Evolutionary conservation across 2,888 invertebrate species (phyloP).

Genomic region (Hemithea aestivaria): DNA sequence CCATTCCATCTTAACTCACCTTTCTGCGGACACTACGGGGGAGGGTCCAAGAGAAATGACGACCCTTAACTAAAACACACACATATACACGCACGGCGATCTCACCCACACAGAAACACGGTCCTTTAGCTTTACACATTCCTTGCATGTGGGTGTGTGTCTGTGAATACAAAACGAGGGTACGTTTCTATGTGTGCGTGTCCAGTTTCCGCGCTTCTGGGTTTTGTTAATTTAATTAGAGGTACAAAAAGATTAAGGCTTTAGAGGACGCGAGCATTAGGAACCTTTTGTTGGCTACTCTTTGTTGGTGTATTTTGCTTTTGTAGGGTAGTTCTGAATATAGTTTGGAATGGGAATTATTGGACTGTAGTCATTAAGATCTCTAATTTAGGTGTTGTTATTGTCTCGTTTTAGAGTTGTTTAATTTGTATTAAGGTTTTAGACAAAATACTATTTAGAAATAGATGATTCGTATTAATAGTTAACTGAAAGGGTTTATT

Average conservation of each 20-base stretch:
- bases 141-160: slow-evolving; percentile 36
- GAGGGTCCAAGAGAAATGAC: slow-evolving; percentile 80
- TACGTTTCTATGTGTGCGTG: slow-evolving; percentile 54
- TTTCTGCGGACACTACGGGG: slow-evolving; percentile 79
- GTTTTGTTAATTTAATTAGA: slow-evolving; percentile 79
- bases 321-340: slow-evolving; percentile 1
- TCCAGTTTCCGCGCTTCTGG: slow-evolving; percentile 76
- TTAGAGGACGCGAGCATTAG: slow-evolving; percentile 69
- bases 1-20: slow-evolving; percentile 70
- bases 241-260: slow-evolving; percentile 78
- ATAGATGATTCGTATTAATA: too few species aligned
- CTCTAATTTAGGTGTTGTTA: slow-evolving; percentile 3
- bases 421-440: not conserved
- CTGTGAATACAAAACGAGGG: slow-evolving; percentile 37
- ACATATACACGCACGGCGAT: slow-evolving; percentile 62
- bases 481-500: too few species aligned
- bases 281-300: slow-evolving; percentile 64
- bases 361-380: slow-evolving; percentile 1
- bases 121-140: slow-evolving; percentile 39
- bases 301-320: slow-evolving; percentile 25
- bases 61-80: slow-evolving; percentile 80
- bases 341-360: slow-evolving; percentile 1
- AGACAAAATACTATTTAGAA: too few species aligned
- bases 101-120: slow-evolving; percentile 47
- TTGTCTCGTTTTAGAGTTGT: not conserved